These are phyloP conservation scores for Vespertilio murinus DNA, from an alignment of 2,797 vertebrate species.

Conservation along the genomic window DNA sequence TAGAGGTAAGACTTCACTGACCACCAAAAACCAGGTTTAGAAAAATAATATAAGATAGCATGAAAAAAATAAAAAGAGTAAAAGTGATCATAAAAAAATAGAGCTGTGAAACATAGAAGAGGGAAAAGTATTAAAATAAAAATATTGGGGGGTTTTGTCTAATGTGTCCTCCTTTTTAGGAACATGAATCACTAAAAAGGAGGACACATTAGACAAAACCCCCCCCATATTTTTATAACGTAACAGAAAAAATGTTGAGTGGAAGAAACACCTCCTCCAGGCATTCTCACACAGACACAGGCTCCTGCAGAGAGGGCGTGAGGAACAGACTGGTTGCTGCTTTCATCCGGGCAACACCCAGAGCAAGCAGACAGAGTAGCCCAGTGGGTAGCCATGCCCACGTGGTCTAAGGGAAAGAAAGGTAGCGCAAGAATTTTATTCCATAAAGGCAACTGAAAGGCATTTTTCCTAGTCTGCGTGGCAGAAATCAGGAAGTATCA, in stretches of 20 bases:
- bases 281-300: neutral
- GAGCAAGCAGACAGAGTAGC: neutral
- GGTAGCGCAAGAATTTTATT: neutral
- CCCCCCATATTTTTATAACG: neutral
- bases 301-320: too few relatives aligned
- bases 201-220: neutral
- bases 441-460: neutral
- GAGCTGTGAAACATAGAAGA: neutral
- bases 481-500: constrained; percentile 28
- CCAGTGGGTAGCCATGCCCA: neutral
- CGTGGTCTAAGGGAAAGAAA: neutral
- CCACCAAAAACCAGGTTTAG: neutral
- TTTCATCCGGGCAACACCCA: neutral
- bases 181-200: too few relatives aligned
- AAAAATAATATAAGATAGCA: neutral
- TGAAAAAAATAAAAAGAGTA: neutral
- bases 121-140: too few relatives aligned
- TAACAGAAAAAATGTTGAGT: constrained; percentile 10
- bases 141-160: too few relatives aligned
- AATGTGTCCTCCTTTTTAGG: too few relatives aligned
- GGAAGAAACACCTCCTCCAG: neutral
- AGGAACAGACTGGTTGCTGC: neutral
- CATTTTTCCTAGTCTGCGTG: neutral
- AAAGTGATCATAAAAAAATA: neutral
- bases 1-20: neutral